Conservation (phyloP, 2,888 invertebrate genomes). For the Cerastoderma edule region DNA sequence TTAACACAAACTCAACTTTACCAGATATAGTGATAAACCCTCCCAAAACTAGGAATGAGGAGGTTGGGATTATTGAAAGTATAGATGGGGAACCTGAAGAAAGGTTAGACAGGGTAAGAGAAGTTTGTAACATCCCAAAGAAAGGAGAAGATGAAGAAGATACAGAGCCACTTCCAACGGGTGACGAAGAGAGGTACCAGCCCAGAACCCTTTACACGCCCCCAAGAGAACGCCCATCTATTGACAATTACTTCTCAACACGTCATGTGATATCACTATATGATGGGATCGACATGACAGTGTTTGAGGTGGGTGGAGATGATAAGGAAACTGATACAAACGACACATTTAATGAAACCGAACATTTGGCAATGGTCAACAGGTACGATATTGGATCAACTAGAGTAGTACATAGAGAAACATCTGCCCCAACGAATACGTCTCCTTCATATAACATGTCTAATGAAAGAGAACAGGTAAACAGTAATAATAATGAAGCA, state of each 20-base stretch:
- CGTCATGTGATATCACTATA: conserved; percentile 41
- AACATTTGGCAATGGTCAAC: too few relatives aligned
- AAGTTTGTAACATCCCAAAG: conserved; percentile 24
- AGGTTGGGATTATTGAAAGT: conserved; percentile 35
- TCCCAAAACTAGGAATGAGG: conserved; percentile 22
- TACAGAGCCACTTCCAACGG: conserved; percentile 1
- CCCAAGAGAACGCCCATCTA: conserved; percentile 49
- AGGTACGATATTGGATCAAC: too few relatives aligned
- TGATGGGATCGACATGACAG: conserved; percentile 47
- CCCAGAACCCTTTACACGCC: conserved; percentile 43
- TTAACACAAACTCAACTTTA: conserved; percentile 26
- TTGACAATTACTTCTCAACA: conserved; percentile 34
- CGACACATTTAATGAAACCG: not conserved
- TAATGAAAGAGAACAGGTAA: conserved; percentile 22
- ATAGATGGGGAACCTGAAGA: conserved; percentile 42
- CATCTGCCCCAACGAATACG: too few relatives aligned
- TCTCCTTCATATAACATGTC: too few relatives aligned
- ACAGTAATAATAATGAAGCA: conserved; percentile 16
- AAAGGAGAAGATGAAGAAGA: not conserved
- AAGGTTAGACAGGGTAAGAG: conserved; percentile 47
- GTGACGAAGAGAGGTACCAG: conserved; percentile 41
- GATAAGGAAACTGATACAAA: not conserved
- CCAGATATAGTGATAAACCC: conserved; percentile 38
- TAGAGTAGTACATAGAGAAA: too few relatives aligned
- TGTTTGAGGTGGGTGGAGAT: conserved; percentile 11